Evolutionary conservation across 2,113 vertebrate species (phyloP), one percentile per base, ranked within the genome.

Genomic region (Mustela nigripes): DNA sequence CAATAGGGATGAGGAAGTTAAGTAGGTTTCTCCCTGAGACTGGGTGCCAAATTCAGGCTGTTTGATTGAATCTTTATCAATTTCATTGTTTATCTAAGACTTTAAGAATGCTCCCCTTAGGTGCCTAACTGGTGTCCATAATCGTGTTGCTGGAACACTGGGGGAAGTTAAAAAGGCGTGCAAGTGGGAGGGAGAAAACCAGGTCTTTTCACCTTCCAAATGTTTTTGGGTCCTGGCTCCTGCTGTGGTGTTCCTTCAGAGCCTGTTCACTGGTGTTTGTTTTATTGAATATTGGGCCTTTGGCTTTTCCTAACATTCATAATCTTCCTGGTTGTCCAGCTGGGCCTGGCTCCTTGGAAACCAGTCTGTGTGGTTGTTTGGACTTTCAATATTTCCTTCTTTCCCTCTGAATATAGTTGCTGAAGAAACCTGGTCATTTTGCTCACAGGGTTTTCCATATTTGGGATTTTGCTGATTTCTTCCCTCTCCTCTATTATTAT

Each of bases 1-100:
- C 31, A n/a, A 1, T 50, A 67, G 36, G 42, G 36, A 22, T 71
- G 18, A 80, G 62, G 60, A 53, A 76, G 48, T 65, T 80, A 19
- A 81, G n/a, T 71, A 53, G 92, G 26, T 80, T 58, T 94, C 31
- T 85, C 11, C 74, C 63, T 86, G 63, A 80, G 8, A 73, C 24
- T 60, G 19, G 12, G 79, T 63, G 36, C 31, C 56, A 60, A 85
- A 73, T 84, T 33, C 7, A 5, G 33, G 21, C 15, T 89, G 33
- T 87, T 80, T 73, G 85, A 50, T 50, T 33, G 42, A 91, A 83
- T 0, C 16, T 74, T 84, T 82, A 45, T 79, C n/a, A 89, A 80
- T 33, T 94, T 88, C 56, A 79, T 50, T 53, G 19, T 88, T 91
- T 93, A 91, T 82, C 36, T 31, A 71, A 88, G 53, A 31, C 50